phyloP scores from a whole-genome alignment of 64 coral and sea anemone species.

The Actinia tenebrosa region DNA sequence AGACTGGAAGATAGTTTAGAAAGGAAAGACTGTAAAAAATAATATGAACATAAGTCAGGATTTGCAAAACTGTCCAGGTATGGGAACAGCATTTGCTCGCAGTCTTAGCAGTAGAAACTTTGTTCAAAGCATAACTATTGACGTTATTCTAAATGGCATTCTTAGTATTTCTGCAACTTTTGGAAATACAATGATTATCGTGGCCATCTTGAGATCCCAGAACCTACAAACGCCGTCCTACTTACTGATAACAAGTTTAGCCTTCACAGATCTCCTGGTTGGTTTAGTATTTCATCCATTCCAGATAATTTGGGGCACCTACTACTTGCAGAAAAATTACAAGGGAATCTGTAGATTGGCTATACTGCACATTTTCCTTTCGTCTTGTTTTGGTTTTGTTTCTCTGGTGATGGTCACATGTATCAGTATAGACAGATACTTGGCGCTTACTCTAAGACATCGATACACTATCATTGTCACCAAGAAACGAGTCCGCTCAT shows the following conservation, averaged over 20 bases:
- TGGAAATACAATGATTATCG: slow-evolving; percentile 8
- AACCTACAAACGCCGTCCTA: background rate
- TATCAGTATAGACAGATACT: slow-evolving; percentile 3
- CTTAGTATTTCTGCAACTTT: background rate
- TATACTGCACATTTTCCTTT: too few relatives aligned
- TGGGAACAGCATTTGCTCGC: too few relatives aligned
- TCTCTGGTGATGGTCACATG: background rate
- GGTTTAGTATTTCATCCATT: background rate
- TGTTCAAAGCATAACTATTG: too few relatives aligned
- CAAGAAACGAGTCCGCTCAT: background rate
- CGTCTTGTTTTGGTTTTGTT: background rate
- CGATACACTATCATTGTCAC: background rate
- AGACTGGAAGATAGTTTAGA: too few relatives aligned
- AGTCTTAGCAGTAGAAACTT: background rate
- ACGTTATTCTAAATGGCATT: too few relatives aligned
- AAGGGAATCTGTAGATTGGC: background rate
- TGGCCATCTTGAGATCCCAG: background rate
- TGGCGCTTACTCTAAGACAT: slow-evolving; percentile 5
- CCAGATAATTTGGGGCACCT: background rate
- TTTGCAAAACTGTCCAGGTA: too few relatives aligned
- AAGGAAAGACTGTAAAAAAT: too few relatives aligned
- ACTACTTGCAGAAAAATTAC: background rate
- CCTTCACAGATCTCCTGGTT: slow-evolving; percentile 12
- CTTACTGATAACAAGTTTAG: background rate
- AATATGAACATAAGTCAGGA: too few relatives aligned